Conservation (phyloP, 2,888 invertebrate genomes). For the Pheosia tremula region DNA sequence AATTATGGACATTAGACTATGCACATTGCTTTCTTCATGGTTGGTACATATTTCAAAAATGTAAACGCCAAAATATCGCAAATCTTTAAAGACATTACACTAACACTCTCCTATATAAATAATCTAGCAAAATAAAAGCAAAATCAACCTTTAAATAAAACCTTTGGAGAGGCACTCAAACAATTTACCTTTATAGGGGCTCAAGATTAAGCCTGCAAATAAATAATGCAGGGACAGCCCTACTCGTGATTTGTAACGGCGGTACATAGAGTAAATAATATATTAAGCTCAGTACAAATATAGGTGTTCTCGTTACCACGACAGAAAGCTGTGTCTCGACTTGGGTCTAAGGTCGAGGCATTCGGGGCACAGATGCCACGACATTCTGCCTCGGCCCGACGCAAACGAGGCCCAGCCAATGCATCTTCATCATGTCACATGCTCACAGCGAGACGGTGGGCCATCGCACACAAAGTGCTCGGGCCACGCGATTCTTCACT, state of each 20-base stretch:
- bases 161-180: slow-evolving; percentile 6
- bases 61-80: background rate
- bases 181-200: slow-evolving; percentile 3
- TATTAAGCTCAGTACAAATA: slow-evolving; percentile 9
- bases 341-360: too few species aligned
- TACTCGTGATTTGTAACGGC: slow-evolving; percentile 27
- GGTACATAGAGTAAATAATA: slow-evolving; percentile 23
- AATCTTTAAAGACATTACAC: background rate
- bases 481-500: too few species aligned
- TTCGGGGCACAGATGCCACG: too few species aligned
- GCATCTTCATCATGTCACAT: too few species aligned
- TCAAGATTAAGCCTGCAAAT: slow-evolving; percentile 17
- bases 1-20: too few species aligned
- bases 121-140: background rate
- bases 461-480: too few species aligned
- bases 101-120: background rate
- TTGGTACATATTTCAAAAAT: too few species aligned
- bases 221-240: slow-evolving; percentile 26
- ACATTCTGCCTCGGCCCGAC: too few species aligned
- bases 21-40: too few species aligned
- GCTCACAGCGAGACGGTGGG: too few species aligned
- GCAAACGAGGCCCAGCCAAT: too few species aligned
- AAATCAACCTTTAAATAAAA: slow-evolving; percentile 2
- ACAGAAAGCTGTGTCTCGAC: too few species aligned
- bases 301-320: background rate